Evolutionary conservation across 2,113 vertebrate genomes (phyloP).

Genomic region (Grus americana): DNA sequence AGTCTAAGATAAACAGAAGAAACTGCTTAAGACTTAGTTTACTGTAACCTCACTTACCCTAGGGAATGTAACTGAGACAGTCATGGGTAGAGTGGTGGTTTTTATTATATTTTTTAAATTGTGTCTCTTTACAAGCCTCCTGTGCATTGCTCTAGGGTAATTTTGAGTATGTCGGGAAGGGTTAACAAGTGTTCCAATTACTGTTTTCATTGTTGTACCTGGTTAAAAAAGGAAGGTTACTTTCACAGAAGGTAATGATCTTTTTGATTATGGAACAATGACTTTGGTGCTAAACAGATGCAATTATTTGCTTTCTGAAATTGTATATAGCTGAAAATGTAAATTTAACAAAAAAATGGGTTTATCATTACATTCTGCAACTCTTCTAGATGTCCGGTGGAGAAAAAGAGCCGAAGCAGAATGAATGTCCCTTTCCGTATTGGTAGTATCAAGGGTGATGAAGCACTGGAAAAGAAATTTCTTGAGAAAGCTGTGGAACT

Average conservation of each 20-base stretch:
- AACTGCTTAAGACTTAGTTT: not conserved
- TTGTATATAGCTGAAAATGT: not conserved
- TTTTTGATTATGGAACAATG: not conserved
- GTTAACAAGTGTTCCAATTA: not conserved
- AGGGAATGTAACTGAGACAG: not conserved
- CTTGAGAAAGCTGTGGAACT: constrained; percentile 86
- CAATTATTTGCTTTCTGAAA: not conserved
- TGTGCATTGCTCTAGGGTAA: fast-evolving
- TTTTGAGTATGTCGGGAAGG: not conserved
- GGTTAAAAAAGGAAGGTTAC: not conserved
- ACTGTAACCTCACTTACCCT: not conserved
- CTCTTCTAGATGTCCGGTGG: constrained; percentile 83
- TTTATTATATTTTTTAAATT: not conserved
- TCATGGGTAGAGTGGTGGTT: fast-evolving
- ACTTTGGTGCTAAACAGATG: not conserved
- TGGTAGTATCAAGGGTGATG: constrained; percentile 83
- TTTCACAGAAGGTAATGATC: not conserved
- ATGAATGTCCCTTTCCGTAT: constrained; percentile 93
- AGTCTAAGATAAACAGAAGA: not conserved
- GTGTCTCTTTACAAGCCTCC: not conserved
- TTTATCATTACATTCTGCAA: not conserved
- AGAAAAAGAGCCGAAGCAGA: constrained; percentile 81
- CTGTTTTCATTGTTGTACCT: not conserved
- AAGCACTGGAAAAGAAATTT: constrained; percentile 86
- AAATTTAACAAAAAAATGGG: not conserved